Evolutionary conservation across 2,113 vertebrate genomes (phyloP), one percentile per base, ranked within the genome.

Genomic region (Etheostoma spectabile): DNA sequence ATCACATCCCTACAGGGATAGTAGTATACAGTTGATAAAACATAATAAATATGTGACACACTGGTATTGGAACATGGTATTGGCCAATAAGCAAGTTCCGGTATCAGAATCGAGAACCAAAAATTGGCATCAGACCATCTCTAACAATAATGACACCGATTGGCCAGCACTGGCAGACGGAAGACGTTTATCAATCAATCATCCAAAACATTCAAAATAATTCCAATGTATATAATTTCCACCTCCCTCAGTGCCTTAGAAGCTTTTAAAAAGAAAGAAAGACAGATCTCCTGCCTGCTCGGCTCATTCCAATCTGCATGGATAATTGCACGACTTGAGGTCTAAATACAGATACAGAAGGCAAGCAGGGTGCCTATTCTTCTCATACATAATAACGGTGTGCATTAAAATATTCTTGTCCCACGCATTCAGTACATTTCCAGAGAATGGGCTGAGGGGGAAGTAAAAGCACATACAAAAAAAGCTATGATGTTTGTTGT

Each of bases 291-390:
- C 55, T 68, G 63, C 57, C 19, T 15, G 30, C 63, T 76, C 30
- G 19, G 60, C 64, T 84, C 72, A 51, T 77, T 82, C 51, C 60
- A 62, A 86, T 86, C 79, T 74, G 76, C 66, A 68, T 33, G 63
- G 62, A 66, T 86, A 83, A 88, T 87, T 87, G 61, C 74, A 69
- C 62, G 6, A 80, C 73, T 86, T 82, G 69, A 83, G 14, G 71
- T 88, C 84, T 83, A 85, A 89, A 74, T 71, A 66, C 48, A 78
- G 81, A 79, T 66, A 55, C 27, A 66, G 63, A 38, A 19, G 51
- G 15, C 70, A n/a, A 42, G 79, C 66, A 1, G 82, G 82, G 79
- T 3, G 67, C 35, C 76, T 68, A 16, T 86, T 86, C 15, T 66
- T 45, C 65, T 65, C 66, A 68, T 18, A 16, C 62, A 72, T 80